Conservation (phyloP, 2,797 vertebrate species). For the Zalophus californianus region DNA sequence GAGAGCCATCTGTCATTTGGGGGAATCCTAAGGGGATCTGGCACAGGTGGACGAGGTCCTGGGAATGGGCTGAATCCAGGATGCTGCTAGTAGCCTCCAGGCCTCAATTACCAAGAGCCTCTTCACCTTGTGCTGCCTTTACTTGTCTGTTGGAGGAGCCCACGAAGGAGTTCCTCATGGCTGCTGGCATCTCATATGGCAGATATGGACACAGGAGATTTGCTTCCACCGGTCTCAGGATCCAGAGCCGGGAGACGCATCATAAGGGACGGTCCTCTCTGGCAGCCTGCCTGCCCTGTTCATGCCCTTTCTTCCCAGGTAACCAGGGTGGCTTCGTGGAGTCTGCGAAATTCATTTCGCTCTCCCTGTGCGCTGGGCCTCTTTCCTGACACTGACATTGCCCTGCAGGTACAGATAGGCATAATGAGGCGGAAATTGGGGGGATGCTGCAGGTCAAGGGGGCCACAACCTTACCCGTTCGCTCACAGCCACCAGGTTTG, state of each 20-base stretch:
- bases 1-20: constrained; percentile 90
- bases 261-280: not conserved
- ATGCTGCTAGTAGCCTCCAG: constrained; percentile 85
- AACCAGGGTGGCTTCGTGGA: not conserved
- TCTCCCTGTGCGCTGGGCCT: not conserved
- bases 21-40: constrained; percentile 90
- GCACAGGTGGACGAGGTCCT: constrained; percentile 86
- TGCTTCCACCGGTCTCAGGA: not conserved
- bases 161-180: constrained; percentile 69
- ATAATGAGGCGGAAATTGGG: not conserved
- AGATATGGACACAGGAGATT: constrained; percentile 54
- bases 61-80: constrained; percentile 85
- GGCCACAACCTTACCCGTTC: not conserved
- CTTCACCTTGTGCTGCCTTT: constrained; percentile 84
- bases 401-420: not conserved
- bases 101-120: constrained; percentile 84
- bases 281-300: not conserved
- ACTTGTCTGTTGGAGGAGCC: constrained; percentile 75
- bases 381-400: not conserved
- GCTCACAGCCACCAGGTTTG: not conserved
- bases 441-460: not conserved
- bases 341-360: not conserved
- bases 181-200: constrained; percentile 64
- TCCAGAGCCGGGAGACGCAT: not conserved
- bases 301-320: constrained; percentile 43